Percentiles rank a stretch among this genome's conserved stretches.
Conservation (phyloP, 2,888 invertebrate genomes). For the Helicoverpa assulta region DNA sequence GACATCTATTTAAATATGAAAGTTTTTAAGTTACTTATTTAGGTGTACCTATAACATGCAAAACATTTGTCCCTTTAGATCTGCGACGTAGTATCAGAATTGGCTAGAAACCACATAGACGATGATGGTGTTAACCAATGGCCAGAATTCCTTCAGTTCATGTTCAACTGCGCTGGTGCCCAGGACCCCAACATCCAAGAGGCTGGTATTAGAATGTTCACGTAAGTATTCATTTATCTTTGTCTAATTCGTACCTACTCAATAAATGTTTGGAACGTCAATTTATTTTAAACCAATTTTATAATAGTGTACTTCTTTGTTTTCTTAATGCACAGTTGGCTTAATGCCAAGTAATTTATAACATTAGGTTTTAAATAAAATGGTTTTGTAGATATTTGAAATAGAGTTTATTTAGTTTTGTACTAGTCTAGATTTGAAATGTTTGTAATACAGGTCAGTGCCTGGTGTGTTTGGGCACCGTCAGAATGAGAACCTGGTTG, state of each 20-base stretch:
- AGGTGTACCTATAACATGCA: not conserved
- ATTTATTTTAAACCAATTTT: slow-evolving; percentile 30
- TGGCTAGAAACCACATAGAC: slow-evolving; percentile 98
- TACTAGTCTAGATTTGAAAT: not conserved
- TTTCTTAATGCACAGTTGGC: slow-evolving; percentile 35
- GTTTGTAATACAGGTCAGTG: slow-evolving; percentile 92
- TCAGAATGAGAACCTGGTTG: slow-evolving; percentile 96
- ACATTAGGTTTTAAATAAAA: slow-evolving; percentile 13
- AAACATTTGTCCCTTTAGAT: slow-evolving; percentile 79
- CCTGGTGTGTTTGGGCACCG: slow-evolving; percentile 99
- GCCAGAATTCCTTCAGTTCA: slow-evolving; percentile 98
- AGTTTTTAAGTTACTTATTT: not conserved
- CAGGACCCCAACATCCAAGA: slow-evolving; percentile 96
- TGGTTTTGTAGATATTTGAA: slow-evolving; percentile 15
- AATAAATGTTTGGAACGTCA: slow-evolving; percentile 9
- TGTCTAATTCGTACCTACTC: not conserved
- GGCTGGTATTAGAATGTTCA: slow-evolving; percentile 98
- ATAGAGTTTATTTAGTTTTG: slow-evolving; percentile 3
- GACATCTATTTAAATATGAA: slow-evolving; percentile 64
- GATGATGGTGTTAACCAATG: slow-evolving; percentile 98
- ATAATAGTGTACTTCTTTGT: slow-evolving; percentile 22
- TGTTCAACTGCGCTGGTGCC: slow-evolving; percentile 98
- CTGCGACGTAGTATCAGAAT: slow-evolving; percentile 98
- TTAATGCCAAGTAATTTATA: slow-evolving; percentile 35
- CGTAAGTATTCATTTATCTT: slow-evolving; percentile 89